Conservation (phyloP, 2,113 vertebrate species). For the Sarotherodon lohbergeri region DNA sequence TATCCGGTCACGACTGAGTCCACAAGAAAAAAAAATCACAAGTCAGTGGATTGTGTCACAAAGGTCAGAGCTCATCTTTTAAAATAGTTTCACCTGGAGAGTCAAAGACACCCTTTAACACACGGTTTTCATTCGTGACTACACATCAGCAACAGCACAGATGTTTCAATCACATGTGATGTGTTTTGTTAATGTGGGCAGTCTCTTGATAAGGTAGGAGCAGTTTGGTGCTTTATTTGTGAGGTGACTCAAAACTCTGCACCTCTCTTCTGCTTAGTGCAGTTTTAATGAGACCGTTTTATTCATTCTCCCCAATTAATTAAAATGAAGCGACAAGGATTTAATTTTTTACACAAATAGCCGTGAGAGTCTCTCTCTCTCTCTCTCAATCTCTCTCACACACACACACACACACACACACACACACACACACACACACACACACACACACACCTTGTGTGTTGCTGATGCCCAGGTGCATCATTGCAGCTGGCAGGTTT, state of each 20-base stretch:
- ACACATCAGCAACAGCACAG: neutral
- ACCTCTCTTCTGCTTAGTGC: neutral
- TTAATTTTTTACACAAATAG: neutral
- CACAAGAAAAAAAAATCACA: neutral
- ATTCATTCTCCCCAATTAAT: neutral
- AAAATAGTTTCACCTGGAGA: neutral
- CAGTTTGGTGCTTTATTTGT: neutral
- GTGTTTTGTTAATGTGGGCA: neutral
- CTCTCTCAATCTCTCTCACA: neutral
- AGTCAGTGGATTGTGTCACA: neutral
- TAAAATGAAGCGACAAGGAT: neutral
- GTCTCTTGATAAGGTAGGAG: neutral
- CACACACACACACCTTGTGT: too few relatives aligned
- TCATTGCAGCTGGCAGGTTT: too few relatives aligned
- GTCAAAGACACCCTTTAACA: neutral
- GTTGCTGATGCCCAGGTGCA: too few relatives aligned
- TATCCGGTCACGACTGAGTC: neutral
- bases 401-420: too few relatives aligned
- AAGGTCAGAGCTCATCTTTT: neutral
- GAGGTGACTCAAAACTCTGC: neutral
- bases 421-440: too few relatives aligned
- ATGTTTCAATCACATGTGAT: neutral
- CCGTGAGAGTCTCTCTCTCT: fast-evolving
- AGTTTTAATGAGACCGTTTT: neutral
- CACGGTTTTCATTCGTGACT: neutral